Conservation (phyloP, 2,797 vertebrate species). For the Kryptolebias ocellatus region DNA sequence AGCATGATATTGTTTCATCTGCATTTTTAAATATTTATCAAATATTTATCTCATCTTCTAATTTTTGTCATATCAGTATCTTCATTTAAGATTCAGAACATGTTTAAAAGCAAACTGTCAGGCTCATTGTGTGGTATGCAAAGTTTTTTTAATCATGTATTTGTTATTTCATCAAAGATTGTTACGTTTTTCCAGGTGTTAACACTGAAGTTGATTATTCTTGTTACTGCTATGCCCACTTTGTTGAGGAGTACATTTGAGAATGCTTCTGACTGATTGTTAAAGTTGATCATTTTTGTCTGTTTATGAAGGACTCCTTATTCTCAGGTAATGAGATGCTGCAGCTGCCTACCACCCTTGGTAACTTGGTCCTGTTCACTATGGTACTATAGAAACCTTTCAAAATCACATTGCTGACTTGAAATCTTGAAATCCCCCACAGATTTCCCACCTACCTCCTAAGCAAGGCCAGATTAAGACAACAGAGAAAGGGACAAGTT, state of each 20-base stretch:
- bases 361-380: too few relatives aligned
- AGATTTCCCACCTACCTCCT: slow-evolving; percentile 29
- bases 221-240: not conserved
- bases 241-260: not conserved
- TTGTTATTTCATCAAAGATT: too few relatives aligned
- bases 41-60: slow-evolving; percentile 28
- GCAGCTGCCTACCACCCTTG: slow-evolving; percentile 18
- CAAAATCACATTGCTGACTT: slow-evolving; percentile 67
- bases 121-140: not conserved
- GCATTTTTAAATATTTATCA: slow-evolving; percentile 1
- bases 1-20: slow-evolving; percentile 28
- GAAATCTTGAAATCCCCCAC: slow-evolving; percentile 65
- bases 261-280: not conserved
- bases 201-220: not conserved
- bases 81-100: slow-evolving; percentile 15
- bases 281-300: slow-evolving; percentile 38
- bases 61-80: slow-evolving; percentile 9
- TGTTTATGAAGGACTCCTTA: slow-evolving; percentile 48
- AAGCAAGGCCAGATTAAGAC: slow-evolving; percentile 66
- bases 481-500: slow-evolving; percentile 54
- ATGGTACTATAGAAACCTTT: slow-evolving; percentile 38
- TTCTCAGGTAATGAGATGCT: slow-evolving; percentile 23
- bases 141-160: not conserved
- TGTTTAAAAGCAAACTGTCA: slow-evolving; percentile 12
- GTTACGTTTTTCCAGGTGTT: too few relatives aligned